A percentile compares a stretch with the other conserved stretches of the same genome.
Evolutionary conservation across 2,797 vertebrate genomes (phyloP).

Genomic region (Manis pentadactyla): DNA sequence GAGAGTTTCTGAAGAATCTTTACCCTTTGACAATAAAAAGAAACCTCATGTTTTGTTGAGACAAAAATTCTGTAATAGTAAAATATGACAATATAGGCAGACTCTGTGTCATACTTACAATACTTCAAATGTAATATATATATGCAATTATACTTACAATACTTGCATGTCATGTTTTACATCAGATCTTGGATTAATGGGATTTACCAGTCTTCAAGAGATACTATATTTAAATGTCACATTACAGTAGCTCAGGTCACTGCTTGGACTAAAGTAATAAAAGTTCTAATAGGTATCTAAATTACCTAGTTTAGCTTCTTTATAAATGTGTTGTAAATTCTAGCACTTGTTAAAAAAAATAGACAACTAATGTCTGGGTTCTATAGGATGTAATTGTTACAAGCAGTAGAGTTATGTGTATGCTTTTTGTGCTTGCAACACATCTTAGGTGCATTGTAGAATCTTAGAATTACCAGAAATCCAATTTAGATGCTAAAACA

Average conservation of each 20-base stretch:
- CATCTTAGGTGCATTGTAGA: background rate
- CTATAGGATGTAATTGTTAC: background rate
- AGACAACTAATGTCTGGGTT: background rate
- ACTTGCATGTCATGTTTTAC: background rate
- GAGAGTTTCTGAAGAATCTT: conserved; percentile 38
- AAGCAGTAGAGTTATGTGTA: background rate
- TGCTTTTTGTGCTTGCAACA: background rate
- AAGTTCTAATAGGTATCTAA: conserved; percentile 52
- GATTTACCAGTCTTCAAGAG: background rate
- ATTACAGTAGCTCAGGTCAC: background rate
- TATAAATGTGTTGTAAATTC: background rate
- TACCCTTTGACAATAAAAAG: background rate
- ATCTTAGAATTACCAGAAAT: conserved; percentile 51
- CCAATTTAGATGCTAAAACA: conserved; percentile 42
- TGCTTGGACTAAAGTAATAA: conserved; percentile 48
- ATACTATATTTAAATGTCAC: background rate
- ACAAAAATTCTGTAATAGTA: background rate
- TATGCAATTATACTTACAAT: background rate
- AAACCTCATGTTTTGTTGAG: background rate
- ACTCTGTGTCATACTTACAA: accelerated
- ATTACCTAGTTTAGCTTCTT: conserved; percentile 18
- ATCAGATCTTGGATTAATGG: background rate
- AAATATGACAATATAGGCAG: background rate
- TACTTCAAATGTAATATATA: too few species aligned
- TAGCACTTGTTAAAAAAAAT: conserved; percentile 52